These are phyloP conservation scores for Lepeophtheirus nordmannii DNA, from an alignment of 2,888 invertebrate species.

Conservation along the genomic window DNA sequence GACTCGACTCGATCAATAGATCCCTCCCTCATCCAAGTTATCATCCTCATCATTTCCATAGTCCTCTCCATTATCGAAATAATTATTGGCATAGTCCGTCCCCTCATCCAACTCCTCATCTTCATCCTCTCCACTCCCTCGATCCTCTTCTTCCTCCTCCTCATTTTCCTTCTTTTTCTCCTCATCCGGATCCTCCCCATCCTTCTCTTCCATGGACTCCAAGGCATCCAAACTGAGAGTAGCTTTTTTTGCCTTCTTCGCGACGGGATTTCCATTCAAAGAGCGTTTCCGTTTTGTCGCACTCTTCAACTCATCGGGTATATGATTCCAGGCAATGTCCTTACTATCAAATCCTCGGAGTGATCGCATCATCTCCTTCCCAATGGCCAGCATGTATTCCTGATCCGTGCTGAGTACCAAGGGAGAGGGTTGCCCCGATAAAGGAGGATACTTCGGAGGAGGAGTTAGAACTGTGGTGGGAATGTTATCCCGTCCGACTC, in stretches of 20 bases:
- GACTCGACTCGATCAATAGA: conserved; percentile 24
- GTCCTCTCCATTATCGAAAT: conserved; percentile 72
- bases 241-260: conserved; percentile 26
- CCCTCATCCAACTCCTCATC: conserved; percentile 70
- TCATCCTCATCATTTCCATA: conserved; percentile 69
- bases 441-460: conserved; percentile 36
- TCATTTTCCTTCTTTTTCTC: conserved; percentile 45
- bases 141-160: conserved; percentile 43
- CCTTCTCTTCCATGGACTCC: conserved; percentile 26
- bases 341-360: background rate
- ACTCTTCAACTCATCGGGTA: background rate
- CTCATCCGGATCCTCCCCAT: conserved; percentile 35
- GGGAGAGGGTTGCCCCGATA: conserved; percentile 38
- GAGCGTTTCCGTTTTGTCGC: conserved; percentile 29
- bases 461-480: conserved; percentile 36
- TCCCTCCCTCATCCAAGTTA: conserved; percentile 28
- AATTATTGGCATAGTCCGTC: conserved; percentile 69
- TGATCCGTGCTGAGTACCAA: conserved; percentile 32
- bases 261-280: conserved; percentile 27
- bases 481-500: conserved; percentile 32
- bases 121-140: conserved; percentile 28
- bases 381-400: conserved; percentile 34
- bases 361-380: conserved; percentile 33
- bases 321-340: conserved; percentile 26
- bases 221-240: conserved; percentile 15